Percentiles rank a stretch among this genome's conserved stretches.
Conservation (phyloP, 2,797 vertebrate species). For the Onychomys arenicola region DNA sequence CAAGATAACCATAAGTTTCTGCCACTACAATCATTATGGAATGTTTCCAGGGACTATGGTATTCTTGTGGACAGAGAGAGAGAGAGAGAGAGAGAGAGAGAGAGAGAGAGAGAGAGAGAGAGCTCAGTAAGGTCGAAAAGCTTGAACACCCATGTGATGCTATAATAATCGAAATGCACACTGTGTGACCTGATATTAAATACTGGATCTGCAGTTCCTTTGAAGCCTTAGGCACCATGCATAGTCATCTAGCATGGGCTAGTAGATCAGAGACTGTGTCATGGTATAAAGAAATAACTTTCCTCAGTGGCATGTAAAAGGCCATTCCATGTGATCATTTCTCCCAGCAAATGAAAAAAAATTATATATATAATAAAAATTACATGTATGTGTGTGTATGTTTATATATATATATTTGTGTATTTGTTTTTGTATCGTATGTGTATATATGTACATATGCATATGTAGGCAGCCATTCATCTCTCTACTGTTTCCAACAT, state of each 20-base stretch:
- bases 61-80: neutral
- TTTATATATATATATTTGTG: neutral
- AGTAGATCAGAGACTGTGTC: slow-evolving; percentile 63
- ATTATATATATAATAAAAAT: too few species aligned
- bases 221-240: slow-evolving; percentile 47
- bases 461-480: neutral
- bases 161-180: slow-evolving; percentile 9
- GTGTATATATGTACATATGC: neutral
- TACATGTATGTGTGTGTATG: too few species aligned
- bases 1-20: neutral
- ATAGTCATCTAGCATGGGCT: neutral
- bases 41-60: slow-evolving; percentile 16
- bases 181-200: neutral
- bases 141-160: neutral
- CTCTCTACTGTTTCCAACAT: neutral
- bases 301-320: neutral
- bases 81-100: too few species aligned
- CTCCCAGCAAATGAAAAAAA: neutral
- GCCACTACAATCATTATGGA: slow-evolving; percentile 10
- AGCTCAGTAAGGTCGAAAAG: neutral
- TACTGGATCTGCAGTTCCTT: neutral
- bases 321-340: slow-evolving; percentile 41
- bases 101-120: neutral
- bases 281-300: slow-evolving; percentile 28
- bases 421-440: neutral